Evolutionary conservation across 1,140 invertebrate genomes (phyloP), one percentile per base, ranked within the genome.

Genomic region (Epicauta chinensis): DNA sequence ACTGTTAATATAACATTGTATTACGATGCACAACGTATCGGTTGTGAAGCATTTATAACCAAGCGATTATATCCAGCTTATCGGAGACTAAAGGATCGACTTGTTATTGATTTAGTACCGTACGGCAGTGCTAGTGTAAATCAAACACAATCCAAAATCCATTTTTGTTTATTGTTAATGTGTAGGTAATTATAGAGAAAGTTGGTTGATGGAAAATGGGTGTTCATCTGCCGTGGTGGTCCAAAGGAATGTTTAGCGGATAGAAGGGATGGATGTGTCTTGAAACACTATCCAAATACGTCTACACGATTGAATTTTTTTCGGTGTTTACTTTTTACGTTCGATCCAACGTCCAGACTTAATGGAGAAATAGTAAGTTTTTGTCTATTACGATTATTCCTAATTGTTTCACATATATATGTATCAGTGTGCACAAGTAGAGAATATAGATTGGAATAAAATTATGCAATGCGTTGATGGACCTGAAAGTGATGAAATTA

Each of bases 181-280:
- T n/a, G n/a, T n/a, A n/a, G n/a, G 4, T 3, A 23, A 23, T 23
- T 23, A 7, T 23, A 23, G 23, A 3, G 7, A 23, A 23, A 3
- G 0, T 5, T 5, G 7, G 7, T 23, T 23, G 23, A 23, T 23
- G 7, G 9, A 12, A 2, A 38, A 29, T 75, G 73, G 52, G 41
- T 66, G n/a, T 81, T 84, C 61, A 50, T 58, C 10, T 84, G 83
- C 50, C 82, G 84, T 62, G 82, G 84, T 51, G 83, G 82, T 0
- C 66, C 74, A 0, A 47, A 45, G 0, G 82, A 84, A 55, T 84
- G 82, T 50, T 64, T 71, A 12, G 80, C 79, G 1, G 83, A 84
- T 63, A 75, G 72, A 40, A 65, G 77, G 11, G 81, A 83, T 51
- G 74, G 77, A 9, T 84, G 82, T 50, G 77, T 73, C 13, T 68